Evolutionary conservation across 2,113 vertebrate species (phyloP).

Genomic region (Callipepla squamata): DNA sequence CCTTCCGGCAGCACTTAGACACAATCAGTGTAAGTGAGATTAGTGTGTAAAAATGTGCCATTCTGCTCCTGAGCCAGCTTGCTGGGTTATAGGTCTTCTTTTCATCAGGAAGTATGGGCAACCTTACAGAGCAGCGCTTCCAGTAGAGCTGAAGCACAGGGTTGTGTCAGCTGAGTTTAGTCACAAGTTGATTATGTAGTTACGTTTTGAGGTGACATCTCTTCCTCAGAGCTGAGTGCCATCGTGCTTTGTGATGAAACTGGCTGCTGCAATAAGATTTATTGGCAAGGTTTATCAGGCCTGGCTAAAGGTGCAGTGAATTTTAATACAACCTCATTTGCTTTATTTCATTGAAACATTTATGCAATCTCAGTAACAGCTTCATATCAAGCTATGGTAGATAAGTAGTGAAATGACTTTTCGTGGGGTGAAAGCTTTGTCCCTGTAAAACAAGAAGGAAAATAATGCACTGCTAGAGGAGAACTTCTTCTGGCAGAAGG

Average conservation of each 20-base stretch:
- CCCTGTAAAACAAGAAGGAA: background rate
- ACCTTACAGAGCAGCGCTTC: background rate
- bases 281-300: background rate
- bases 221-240: background rate
- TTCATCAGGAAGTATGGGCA: background rate
- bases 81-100: background rate
- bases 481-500: background rate
- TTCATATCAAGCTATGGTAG: background rate
- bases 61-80: background rate
- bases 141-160: background rate
- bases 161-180: background rate
- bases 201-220: background rate
- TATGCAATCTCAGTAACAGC: background rate
- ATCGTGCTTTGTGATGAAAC: background rate
- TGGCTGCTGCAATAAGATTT: background rate
- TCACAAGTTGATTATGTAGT: background rate
- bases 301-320: background rate
- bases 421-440: background rate
- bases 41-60: no score
- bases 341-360: background rate
- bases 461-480: background rate
- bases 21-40: constrained; percentile 90
- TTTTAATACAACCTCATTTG: background rate
- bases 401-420: background rate
- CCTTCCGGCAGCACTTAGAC: constrained; percentile 92